Base-by-base conservation (phyloP, 37 sponge, comb jelly and placozoan species). In the Crambe crambe region DNA sequence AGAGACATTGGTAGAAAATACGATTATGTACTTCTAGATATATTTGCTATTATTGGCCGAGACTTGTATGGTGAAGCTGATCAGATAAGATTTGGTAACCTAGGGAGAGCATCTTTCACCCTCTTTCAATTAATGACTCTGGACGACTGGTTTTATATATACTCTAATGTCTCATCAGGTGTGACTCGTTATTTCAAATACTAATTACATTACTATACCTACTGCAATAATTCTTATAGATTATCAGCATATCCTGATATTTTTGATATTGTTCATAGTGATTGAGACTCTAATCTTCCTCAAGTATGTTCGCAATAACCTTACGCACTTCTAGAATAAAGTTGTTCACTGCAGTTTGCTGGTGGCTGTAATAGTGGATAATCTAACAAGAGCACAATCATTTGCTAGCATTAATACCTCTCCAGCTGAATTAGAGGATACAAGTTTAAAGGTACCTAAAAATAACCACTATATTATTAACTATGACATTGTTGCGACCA, bases 311-410 rank as follows among this genome's bases (percentile, higher is more conserved):
- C 22, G 39, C 41, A 41, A 31, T 29, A 35, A 23, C n/a, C 4
- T 41, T 23, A 42, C 18, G 30, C 22, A 26, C 17, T 36, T 68
- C 8, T 31, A 21, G 31, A 25, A n/a, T 31, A 37, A 40, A 20
- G 38, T 58, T 58, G 56, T 15, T 47, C 12, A 15, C 12, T 66
- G 21, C 63, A 93, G 87, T 83, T 69, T 95, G 57, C 89, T 95
- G 77, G 87, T 95, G 59, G 96, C 96, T 25, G 96, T 95, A 41
- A 95, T 95, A 23, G 96, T 95, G 35, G 96, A 95, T 73, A 95
- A 89, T 57, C 67, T 95, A 27, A 87, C 86, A 2, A 74, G 81
- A 12, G 47, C 93, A 65, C 93, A 92, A 38, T 79, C 82, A 29
- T 80, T 85, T 26, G 93, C 88, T 29, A 78, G 51, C 35, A 65